Evolutionary conservation across 2,113 vertebrate genomes (phyloP).

Genomic region (Circaetus gallicus): DNA sequence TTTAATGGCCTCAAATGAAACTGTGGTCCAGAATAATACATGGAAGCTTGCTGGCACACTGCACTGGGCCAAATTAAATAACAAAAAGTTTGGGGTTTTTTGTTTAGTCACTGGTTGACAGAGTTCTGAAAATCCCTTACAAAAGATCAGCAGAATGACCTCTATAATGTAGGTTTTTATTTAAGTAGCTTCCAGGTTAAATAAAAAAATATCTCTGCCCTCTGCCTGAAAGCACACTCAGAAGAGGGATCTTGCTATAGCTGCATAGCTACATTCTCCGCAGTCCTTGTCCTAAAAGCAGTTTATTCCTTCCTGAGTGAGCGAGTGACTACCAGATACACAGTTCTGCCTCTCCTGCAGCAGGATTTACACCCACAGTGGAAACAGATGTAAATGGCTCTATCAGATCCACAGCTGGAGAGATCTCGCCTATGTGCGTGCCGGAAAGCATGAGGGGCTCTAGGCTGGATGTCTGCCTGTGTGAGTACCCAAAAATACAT

Average conservation of each 20-base stretch:
- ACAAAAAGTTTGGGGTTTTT: fast-evolving
- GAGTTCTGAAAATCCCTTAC: not conserved
- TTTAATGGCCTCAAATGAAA: not conserved
- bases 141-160: not conserved
- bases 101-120: not conserved
- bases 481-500: fast-evolving
- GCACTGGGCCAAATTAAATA: not conserved
- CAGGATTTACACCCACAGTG: not conserved
- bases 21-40: not conserved
- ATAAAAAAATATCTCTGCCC: not conserved
- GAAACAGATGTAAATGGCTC: not conserved
- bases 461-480: not conserved
- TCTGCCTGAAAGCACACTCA: not conserved
- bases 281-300: not conserved
- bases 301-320: not conserved
- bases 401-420: not conserved
- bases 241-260: not conserved
- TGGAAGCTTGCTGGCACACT: not conserved
- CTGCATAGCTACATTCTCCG: not conserved
- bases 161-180: not conserved
- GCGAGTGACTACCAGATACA: not conserved
- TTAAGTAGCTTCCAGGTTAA: not conserved
- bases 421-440: fast-evolving
- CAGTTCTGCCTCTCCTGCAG: not conserved
- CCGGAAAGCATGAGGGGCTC: not conserved